Percentiles rank a stretch among this genome's conserved stretches.
Conservation (phyloP, 1,140 invertebrate genomes). For the Littorina saxatilis region DNA sequence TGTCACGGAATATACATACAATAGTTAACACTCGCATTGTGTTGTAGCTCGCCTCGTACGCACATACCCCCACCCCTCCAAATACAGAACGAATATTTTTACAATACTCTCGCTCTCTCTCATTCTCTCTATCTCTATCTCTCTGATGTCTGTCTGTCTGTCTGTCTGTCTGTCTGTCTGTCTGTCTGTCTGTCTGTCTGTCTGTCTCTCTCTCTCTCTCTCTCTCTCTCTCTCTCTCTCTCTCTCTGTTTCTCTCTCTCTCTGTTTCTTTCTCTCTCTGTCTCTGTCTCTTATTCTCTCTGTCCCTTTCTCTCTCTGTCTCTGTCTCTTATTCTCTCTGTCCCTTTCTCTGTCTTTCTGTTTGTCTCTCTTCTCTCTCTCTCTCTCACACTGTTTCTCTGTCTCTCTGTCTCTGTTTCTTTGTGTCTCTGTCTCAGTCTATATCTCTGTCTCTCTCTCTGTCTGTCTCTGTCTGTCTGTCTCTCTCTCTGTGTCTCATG, state of each 20-base stretch:
- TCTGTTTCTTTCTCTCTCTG: not conserved
- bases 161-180: too few relatives aligned
- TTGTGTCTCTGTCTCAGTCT: not conserved
- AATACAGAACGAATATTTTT: too few relatives aligned
- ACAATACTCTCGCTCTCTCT: too few relatives aligned
- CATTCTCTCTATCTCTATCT: too few relatives aligned
- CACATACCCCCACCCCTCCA: too few relatives aligned
- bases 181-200: too few relatives aligned
- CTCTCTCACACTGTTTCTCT: not conserved
- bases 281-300: not conserved
- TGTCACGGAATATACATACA: too few relatives aligned
- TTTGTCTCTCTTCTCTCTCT: constrained; percentile 10
- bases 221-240: too few relatives aligned
- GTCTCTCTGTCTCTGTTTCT: not conserved
- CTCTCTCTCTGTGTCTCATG: not conserved
- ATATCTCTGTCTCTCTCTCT: not conserved
- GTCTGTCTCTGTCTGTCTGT: not conserved
- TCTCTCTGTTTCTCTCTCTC: not conserved
- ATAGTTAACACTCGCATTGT: too few relatives aligned
- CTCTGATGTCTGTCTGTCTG: too few relatives aligned
- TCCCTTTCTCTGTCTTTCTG: not conserved
- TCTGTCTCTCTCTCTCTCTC: too few relatives aligned
- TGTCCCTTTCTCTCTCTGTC: not conserved
- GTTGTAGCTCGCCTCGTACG: too few relatives aligned
- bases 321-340: not conserved